phyloP scores from a whole-genome alignment of 2,888 invertebrate genomes.

The Augochlorella aurata region DNA sequence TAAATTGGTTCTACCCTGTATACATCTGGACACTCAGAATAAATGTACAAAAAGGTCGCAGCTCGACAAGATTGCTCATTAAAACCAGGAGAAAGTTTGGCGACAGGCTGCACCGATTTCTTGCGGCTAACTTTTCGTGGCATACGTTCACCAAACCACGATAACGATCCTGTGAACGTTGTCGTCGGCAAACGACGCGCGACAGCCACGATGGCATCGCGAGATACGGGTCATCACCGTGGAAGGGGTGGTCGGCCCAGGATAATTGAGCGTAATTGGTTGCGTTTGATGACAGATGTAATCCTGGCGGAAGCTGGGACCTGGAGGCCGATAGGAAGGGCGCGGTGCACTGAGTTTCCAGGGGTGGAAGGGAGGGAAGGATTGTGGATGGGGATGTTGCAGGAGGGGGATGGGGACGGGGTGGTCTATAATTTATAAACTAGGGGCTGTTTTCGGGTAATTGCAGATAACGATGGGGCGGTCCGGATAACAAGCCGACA shows the following conservation, averaged over 20 bases:
- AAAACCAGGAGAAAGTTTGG: too few relatives aligned
- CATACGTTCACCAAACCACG: slow-evolving; percentile 14
- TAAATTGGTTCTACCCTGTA: too few relatives aligned
- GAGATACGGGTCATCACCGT: slow-evolving; percentile 16
- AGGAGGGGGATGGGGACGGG: slow-evolving; percentile 54
- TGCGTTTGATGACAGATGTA: slow-evolving; percentile 80
- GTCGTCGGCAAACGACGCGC: neutral
- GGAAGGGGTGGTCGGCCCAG: slow-evolving; percentile 47
- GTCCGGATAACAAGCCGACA: slow-evolving; percentile 81
- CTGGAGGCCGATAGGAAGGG: slow-evolving; percentile 36
- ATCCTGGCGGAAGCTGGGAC: slow-evolving; percentile 60
- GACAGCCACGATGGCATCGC: neutral
- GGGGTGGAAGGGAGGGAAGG: neutral
- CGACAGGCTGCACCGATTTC: neutral
- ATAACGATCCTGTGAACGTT: slow-evolving; percentile 1
- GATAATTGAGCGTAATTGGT: slow-evolving; percentile 79
- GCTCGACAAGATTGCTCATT: neutral
- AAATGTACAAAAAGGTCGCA: too few relatives aligned
- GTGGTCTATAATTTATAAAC: slow-evolving; percentile 81
- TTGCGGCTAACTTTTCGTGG: neutral
- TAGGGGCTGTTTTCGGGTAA: slow-evolving; percentile 81
- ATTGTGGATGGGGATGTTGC: slow-evolving; percentile 64
- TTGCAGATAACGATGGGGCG: slow-evolving; percentile 81
- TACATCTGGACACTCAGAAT: too few relatives aligned
- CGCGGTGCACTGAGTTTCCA: slow-evolving; percentile 18